Conservation (phyloP, 2,113 vertebrate species). For the Mohoua ochrocephala region DNA sequence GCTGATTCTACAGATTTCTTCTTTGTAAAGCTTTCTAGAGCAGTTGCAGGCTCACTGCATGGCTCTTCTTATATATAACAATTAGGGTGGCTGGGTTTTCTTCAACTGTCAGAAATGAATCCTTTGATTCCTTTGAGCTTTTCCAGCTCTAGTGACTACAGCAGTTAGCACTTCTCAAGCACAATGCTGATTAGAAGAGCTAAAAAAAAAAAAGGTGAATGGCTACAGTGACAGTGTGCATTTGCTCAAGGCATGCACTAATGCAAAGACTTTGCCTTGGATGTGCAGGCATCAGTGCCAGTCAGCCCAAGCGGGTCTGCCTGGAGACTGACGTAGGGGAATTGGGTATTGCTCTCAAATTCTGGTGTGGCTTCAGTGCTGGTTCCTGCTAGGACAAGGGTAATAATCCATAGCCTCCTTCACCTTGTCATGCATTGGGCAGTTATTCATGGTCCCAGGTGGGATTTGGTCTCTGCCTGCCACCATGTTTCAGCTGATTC, state of each 20-base stretch:
- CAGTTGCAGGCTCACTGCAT: not conserved
- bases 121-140: not conserved
- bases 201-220: not conserved
- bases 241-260: not conserved
- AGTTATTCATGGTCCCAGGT: rapidly evolving
- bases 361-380: not conserved
- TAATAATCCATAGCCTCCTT: not conserved
- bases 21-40: not conserved
- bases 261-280: not conserved
- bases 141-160: not conserved
- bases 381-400: not conserved
- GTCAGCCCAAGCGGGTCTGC: not conserved
- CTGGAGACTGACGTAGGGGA: rapidly evolving
- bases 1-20: not conserved
- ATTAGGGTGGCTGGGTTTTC: not conserved
- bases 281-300: not conserved
- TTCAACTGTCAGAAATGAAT: not conserved
- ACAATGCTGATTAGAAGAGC: not conserved
- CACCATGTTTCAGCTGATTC: not conserved
- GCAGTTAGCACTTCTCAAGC: not conserved
- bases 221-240: not conserved
- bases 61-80: not conserved
- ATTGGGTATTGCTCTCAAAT: not conserved
- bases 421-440: rapidly evolving
- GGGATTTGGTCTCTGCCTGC: not conserved